phyloP scores from a whole-genome alignment of 2,797 vertebrate species.

The Poecilia picta region DNA sequence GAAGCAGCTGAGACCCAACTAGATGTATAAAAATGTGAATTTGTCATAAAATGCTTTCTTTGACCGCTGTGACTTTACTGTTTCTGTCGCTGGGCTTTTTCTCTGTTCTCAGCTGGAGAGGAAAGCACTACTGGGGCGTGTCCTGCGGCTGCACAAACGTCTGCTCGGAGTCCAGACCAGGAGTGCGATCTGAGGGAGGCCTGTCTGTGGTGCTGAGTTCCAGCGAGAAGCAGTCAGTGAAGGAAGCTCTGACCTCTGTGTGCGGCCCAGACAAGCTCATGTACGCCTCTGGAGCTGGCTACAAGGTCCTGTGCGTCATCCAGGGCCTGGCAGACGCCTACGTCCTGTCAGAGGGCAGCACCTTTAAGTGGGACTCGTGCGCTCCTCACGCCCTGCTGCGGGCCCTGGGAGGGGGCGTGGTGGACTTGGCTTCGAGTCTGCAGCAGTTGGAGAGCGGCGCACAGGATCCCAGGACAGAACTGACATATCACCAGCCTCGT shows the following conservation, averaged over 20 bases:
- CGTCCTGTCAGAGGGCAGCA: slow-evolving; percentile 89
- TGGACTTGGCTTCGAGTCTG: slow-evolving; percentile 79
- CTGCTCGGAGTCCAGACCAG: slow-evolving; percentile 71
- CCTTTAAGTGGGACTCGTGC: slow-evolving; percentile 92
- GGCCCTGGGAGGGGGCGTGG: slow-evolving; percentile 87
- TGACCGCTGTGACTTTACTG: not conserved
- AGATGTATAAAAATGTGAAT: too few relatives aligned
- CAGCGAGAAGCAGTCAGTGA: slow-evolving; percentile 82
- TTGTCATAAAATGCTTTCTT: too few relatives aligned
- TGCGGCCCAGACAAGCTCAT: slow-evolving; percentile 75
- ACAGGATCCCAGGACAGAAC: slow-evolving; percentile 65
- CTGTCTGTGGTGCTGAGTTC: slow-evolving; percentile 86
- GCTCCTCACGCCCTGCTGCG: slow-evolving; percentile 87
- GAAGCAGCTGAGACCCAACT: too few relatives aligned
- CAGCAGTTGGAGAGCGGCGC: slow-evolving; percentile 42
- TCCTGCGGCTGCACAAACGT: slow-evolving; percentile 75
- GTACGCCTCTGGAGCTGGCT: slow-evolving; percentile 87
- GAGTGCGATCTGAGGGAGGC: not conserved
- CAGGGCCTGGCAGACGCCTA: slow-evolving; percentile 86
- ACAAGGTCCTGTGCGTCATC: slow-evolving; percentile 90
- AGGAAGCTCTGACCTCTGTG: slow-evolving; percentile 71
- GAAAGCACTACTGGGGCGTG: slow-evolving; percentile 83
- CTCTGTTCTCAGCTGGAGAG: slow-evolving; percentile 77
- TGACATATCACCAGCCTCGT: slow-evolving; percentile 82
- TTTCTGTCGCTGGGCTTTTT: slow-evolving; percentile 16